Base-by-base conservation (phyloP, 2,888 invertebrate genomes). In the Notodonta ziczac region DNA sequence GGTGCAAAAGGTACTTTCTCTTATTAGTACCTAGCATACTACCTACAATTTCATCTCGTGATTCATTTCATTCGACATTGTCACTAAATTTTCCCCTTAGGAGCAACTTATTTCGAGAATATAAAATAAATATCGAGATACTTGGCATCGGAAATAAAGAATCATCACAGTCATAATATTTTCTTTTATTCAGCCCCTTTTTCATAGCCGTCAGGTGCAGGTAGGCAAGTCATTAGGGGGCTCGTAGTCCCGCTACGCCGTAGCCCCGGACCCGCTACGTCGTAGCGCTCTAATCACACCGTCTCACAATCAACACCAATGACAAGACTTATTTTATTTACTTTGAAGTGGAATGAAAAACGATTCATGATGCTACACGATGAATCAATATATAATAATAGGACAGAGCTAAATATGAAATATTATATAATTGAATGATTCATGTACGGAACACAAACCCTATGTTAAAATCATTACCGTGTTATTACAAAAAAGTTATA, bases 161-260 rank as follows among this genome's bases (percentile, higher is more conserved):
- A 77, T 78, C 79, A 76, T 83, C 76, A 67, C 74, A 74, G 73
- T 78, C 70, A 76, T 72, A 79, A 76, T 72, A 79, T 81, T 83
- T 82, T 78, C 80, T 82, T 85, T 83, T 82, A 83, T 84, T 82
- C 76, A 62, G 70, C 80, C 78, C 80, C 77, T 77, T 82, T 83
- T 85, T 84, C 78, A 78, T 79, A 84, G 79, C 83, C 82, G 88
- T 88, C 90, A 88, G 78, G 70, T 82, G 84, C 88, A 89, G 87
- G 81, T 85, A 87, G 75, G 79, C 69, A 69, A 84, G 83, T 87
- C 87, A 88, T 89, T 89, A 87, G 82, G 77, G 73, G 77, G 73
- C 73, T 79, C 78, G 80, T 74, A 76, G 74, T 74, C 58, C 66
- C 64, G 66, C 74, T 73, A 74, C 72, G 70, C 62, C 66, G 80